A percentile compares a stretch with the other conserved stretches of the same genome.
These are phyloP conservation scores for Tupiocoris notatus DNA, from an alignment of 2,888 invertebrate species.

Conservation along the genomic window DNA sequence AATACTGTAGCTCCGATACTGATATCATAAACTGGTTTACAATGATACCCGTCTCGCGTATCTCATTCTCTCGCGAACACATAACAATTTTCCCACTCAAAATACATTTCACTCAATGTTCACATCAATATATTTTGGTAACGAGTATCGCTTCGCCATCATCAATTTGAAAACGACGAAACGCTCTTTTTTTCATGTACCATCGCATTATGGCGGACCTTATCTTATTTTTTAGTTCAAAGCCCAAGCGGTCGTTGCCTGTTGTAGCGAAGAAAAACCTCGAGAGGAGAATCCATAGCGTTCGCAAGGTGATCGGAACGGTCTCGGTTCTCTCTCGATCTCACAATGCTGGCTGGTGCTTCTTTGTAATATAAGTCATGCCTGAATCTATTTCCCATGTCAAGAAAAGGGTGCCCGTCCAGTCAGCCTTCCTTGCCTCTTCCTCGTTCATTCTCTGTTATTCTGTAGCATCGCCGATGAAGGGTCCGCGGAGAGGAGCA, in stretches of 20 bases:
- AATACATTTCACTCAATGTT: too few species aligned
- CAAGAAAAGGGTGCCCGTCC: conserved; percentile 18
- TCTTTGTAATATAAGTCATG: conserved; percentile 41
- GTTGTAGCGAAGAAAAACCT: background rate
- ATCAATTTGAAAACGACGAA: too few species aligned
- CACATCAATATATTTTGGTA: too few species aligned
- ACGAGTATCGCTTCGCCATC: too few species aligned
- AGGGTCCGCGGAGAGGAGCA: conserved; percentile 4
- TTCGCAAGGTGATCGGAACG: conserved; percentile 12
- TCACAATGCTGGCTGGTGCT: conserved; percentile 21
- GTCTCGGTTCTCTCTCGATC: background rate
- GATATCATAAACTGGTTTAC: too few species aligned
- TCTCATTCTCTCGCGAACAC: too few species aligned
- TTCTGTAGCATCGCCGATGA: background rate
- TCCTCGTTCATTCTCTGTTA: background rate
- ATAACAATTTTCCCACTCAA: too few species aligned
- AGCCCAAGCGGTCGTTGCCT: background rate
- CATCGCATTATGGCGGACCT: too few species aligned
- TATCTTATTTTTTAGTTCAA: too few species aligned
- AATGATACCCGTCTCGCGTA: too few species aligned
- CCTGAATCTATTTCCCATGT: conserved; percentile 41
- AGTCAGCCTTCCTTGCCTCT: background rate
- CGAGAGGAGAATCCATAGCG: conserved; percentile 20
- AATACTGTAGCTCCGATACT: too few species aligned
- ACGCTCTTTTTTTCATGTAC: too few species aligned